Percentiles rank a stretch among this genome's conserved stretches.
Conservation (phyloP, 2,888 invertebrate genomes). For the Aleiodes leptofemur region DNA sequence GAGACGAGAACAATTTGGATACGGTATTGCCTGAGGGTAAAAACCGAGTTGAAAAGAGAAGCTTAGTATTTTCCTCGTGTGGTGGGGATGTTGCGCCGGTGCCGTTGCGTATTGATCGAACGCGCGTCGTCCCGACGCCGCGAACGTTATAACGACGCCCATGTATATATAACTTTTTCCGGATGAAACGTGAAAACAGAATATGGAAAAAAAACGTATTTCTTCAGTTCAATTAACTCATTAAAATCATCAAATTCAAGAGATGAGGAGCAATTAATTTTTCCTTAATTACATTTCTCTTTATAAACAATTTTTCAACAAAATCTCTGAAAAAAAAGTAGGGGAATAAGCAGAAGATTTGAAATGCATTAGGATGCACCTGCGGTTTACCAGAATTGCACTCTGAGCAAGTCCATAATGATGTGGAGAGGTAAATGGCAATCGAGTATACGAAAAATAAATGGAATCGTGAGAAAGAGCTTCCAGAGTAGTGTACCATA, state of each 20-base stretch:
- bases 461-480: constrained; percentile 21
- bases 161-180: constrained; percentile 38
- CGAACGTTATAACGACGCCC: constrained; percentile 62
- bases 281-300: too few relatives aligned
- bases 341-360: background rate
- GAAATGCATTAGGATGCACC: constrained; percentile 10
- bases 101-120: constrained; percentile 72
- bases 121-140: constrained; percentile 59
- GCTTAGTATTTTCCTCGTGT: constrained; percentile 23
- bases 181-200: background rate
- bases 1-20: background rate
- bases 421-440: constrained; percentile 31
- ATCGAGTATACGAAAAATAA: constrained; percentile 39
- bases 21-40: constrained; percentile 7
- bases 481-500: background rate
- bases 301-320: too few relatives aligned
- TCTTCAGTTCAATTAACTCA: too few relatives aligned
- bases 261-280: too few relatives aligned
- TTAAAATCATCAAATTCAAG: too few relatives aligned
- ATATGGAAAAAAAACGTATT: too few relatives aligned
- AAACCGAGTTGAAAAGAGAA: constrained; percentile 20
- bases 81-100: constrained; percentile 62
- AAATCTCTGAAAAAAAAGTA: background rate
- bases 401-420: constrained; percentile 37
- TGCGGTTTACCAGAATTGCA: constrained; percentile 32